These are phyloP conservation scores for Peromyscus leucopus DNA, from an alignment of 2,113 vertebrate species.

Conservation along the genomic window DNA sequence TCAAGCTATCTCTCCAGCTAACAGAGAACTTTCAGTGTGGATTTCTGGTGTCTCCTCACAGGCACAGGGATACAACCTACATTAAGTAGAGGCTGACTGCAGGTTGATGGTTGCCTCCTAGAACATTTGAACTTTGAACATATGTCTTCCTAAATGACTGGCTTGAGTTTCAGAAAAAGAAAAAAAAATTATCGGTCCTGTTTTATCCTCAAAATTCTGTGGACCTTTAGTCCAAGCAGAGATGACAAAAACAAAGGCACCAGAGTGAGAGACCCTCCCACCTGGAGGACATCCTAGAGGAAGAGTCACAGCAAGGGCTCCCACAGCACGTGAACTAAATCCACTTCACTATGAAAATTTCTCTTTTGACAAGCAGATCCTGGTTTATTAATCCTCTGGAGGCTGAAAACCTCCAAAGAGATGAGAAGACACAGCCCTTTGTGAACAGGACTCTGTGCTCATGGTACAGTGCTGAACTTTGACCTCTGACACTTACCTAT, in stretches of 20 bases:
- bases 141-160: background rate
- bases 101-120: background rate
- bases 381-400: background rate
- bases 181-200: background rate
- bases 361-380: background rate
- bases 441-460: background rate
- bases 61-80: background rate
- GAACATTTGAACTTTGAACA: background rate
- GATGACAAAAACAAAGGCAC: background rate
- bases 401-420: background rate
- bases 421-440: too few relatives aligned
- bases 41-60: background rate
- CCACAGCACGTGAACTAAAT: too few relatives aligned
- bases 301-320: background rate
- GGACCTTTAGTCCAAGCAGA: background rate
- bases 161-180: background rate
- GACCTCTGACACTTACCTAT: background rate
- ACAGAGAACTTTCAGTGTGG: background rate
- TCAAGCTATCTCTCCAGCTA: too few relatives aligned
- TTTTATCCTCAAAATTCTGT: background rate
- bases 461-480: background rate
- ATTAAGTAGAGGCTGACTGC: too few relatives aligned
- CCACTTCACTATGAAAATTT: background rate
- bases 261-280: background rate
- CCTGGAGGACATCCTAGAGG: accelerated